These are phyloP conservation scores for Protodeltote pygarga DNA, from an alignment of 2,888 invertebrate genomes.

Conservation along the genomic window DNA sequence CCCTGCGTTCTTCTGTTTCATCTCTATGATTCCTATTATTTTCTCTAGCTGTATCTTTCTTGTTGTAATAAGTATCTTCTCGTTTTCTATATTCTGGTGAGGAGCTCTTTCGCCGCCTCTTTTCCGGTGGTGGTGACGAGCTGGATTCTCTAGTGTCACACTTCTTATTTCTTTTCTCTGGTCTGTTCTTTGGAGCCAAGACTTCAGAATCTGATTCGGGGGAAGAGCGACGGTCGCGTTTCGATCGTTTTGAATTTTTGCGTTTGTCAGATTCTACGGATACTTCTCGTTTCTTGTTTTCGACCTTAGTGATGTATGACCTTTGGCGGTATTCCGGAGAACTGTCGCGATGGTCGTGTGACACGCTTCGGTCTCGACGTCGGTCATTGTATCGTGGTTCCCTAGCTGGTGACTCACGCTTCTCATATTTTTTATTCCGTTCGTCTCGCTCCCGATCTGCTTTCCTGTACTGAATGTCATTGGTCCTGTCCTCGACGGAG, in stretches of 20 bases:
- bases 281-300: slow-evolving; percentile 65
- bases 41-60: slow-evolving; percentile 54
- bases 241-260: slow-evolving; percentile 58
- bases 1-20: slow-evolving; percentile 58
- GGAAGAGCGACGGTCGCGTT: slow-evolving; percentile 62
- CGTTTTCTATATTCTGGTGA: slow-evolving; percentile 58
- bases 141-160: slow-evolving; percentile 59
- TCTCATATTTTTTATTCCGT: slow-evolving; percentile 72
- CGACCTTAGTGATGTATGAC: slow-evolving; percentile 73
- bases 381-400: slow-evolving; percentile 57
- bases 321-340: slow-evolving; percentile 68
- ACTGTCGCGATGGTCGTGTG: slow-evolving; percentile 55
- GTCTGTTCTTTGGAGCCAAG: slow-evolving; percentile 47
- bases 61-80: slow-evolving; percentile 47
- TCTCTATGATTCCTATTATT: slow-evolving; percentile 46
- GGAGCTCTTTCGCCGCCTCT: slow-evolving; percentile 67
- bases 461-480: slow-evolving; percentile 70
- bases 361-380: slow-evolving; percentile 66
- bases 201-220: slow-evolving; percentile 67
- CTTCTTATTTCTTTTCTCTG: slow-evolving; percentile 64
- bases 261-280: slow-evolving; percentile 60
- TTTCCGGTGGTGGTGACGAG: slow-evolving; percentile 71
- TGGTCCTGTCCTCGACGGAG: slow-evolving; percentile 65
- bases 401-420: slow-evolving; percentile 56
- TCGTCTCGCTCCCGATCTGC: slow-evolving; percentile 80